Conservation (phyloP, 2,797 vertebrate species). For the Manis crassicaudata region DNA sequence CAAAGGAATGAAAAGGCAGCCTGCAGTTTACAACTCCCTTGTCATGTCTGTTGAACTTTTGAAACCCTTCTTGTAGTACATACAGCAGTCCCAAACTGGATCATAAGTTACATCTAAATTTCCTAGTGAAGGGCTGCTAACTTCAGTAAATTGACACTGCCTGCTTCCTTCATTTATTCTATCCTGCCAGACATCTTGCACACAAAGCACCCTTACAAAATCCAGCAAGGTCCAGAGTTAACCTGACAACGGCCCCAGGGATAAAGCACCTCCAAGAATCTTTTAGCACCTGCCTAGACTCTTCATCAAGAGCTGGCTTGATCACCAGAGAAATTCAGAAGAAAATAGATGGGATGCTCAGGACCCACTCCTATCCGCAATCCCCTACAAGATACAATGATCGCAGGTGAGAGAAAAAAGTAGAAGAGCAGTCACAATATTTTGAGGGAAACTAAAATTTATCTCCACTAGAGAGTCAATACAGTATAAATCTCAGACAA, state of each 20-base stretch:
- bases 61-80: constrained; percentile 13
- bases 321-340: not conserved
- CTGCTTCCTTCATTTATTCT: constrained; percentile 53
- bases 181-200: constrained; percentile 29
- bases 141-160: constrained; percentile 56
- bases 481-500: not conserved
- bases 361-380: not conserved
- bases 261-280: constrained; percentile 57
- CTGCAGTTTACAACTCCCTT: not conserved
- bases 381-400: not conserved
- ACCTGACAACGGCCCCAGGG: constrained; percentile 14
- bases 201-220: constrained; percentile 60
- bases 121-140: constrained; percentile 74
- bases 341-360: not conserved
- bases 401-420: not conserved
- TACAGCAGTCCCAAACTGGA: constrained; percentile 3
- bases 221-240: constrained; percentile 20
- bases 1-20: not conserved
- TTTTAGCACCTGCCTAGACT: not conserved
- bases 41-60: not conserved
- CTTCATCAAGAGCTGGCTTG: constrained; percentile 20
- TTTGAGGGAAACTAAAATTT: constrained; percentile 68
- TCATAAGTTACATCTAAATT: constrained; percentile 66
- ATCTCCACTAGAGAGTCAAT: not conserved
- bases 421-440: not conserved